Evolutionary conservation across 1,140 invertebrate genomes (phyloP).

Genomic region (Paraescarpia echinospica): DNA sequence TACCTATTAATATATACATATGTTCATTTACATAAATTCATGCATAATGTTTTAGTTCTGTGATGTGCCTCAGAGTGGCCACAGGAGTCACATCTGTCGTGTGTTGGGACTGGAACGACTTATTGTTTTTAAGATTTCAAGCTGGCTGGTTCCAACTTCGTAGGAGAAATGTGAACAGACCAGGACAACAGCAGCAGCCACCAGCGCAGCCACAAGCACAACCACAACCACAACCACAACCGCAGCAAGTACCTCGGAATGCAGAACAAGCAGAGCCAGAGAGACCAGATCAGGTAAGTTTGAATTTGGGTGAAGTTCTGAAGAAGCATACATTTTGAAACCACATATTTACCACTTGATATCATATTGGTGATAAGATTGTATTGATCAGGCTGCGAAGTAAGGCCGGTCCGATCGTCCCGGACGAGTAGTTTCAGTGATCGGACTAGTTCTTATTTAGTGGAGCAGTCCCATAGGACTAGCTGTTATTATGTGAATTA

Average conservation of each 20-base stretch:
- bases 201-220: constrained; percentile 39
- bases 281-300: background rate
- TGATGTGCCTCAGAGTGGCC: no score
- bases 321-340: background rate
- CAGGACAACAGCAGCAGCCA: constrained; percentile 61
- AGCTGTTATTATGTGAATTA: no score
- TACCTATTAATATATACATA: no score
- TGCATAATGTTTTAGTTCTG: no score
- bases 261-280: constrained; percentile 4
- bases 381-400: no score
- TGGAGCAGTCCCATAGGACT: no score
- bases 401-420: no score
- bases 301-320: background rate
- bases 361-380: no score
- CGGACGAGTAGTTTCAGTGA: no score
- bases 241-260: constrained; percentile 11
- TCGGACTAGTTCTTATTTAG: no score
- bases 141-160: constrained; percentile 41
- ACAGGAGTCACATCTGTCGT: background rate
- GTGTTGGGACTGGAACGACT: constrained; percentile 1
- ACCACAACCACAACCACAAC: constrained; percentile 13
- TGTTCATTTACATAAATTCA: no score
- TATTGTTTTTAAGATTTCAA: constrained; percentile 48
- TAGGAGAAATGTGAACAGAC: constrained; percentile 52
- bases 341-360: no score